A percentile compares a stretch with the other conserved stretches of the same genome.
Conservation (phyloP, 2,797 vertebrate genomes). For the Mycteria americana region DNA sequence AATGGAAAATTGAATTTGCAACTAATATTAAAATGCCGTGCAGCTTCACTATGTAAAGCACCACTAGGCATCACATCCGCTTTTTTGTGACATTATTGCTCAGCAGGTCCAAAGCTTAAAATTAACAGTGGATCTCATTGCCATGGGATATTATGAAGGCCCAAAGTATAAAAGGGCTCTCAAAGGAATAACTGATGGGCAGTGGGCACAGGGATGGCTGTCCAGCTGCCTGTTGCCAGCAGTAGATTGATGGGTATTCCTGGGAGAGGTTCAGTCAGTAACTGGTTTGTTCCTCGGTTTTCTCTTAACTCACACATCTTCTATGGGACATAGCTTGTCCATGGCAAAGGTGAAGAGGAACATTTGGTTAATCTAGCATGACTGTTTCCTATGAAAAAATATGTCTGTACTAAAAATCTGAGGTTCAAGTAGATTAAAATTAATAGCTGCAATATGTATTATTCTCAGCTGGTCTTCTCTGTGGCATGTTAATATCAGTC, state of each 20-base stretch:
- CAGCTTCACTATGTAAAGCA: not conserved
- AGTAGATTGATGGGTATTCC: not conserved
- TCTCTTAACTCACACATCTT: not conserved
- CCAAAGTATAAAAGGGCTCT: not conserved
- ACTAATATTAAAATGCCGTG: not conserved
- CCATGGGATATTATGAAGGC: not conserved
- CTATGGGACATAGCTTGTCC: not conserved
- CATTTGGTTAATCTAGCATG: not conserved
- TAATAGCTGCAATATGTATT: not conserved
- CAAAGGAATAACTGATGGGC: not conserved
- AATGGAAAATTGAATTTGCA: not conserved
- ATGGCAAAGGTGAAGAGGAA: not conserved
- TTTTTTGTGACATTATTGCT: not conserved
- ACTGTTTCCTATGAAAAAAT: not conserved
- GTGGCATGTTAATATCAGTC: not conserved
- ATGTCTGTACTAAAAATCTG: not conserved
- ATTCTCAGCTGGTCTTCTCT: not conserved
- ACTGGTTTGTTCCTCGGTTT: not conserved
- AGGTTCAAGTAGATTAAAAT: not conserved
- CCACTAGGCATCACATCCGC: not conserved
- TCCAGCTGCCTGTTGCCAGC: not conserved
- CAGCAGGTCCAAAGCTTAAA: not conserved
- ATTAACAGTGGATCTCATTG: not conserved
- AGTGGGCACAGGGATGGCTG: not conserved
- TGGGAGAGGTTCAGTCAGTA: not conserved